phyloP scores from a whole-genome alignment of 2,888 invertebrate species.

The Rhagophthalmus giganteus region DNA sequence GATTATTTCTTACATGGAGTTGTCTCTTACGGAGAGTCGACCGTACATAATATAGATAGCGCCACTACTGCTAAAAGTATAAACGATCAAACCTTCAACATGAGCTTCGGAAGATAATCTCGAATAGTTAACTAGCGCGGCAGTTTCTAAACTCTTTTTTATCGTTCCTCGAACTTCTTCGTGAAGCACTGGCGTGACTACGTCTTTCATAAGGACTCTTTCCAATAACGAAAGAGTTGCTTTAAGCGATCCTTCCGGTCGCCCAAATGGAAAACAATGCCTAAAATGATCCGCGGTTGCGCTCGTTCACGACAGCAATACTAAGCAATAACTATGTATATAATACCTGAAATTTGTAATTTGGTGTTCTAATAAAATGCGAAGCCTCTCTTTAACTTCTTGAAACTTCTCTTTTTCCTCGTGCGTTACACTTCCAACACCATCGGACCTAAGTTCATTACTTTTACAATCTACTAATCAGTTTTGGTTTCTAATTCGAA shows the following conservation, averaged over 20 bases:
- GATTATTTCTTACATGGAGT: no score
- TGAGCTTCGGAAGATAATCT: conserved; percentile 95
- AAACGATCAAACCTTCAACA: conserved; percentile 94
- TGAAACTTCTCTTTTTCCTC: conserved; percentile 98
- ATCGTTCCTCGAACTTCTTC: conserved; percentile 96
- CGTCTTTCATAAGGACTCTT: conserved; percentile 98
- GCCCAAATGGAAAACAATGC: conserved; percentile 97
- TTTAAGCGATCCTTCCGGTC: conserved; percentile 97
- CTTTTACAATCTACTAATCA: conserved; percentile 55
- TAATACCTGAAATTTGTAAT: conserved; percentile 96
- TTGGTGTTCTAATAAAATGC: conserved; percentile 92
- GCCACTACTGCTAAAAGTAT: no score
- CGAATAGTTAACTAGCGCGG: conserved; percentile 96
- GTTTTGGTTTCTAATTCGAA: conserved; percentile 45
- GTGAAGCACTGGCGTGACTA: conserved; percentile 93
- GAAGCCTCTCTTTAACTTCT: conserved; percentile 93
- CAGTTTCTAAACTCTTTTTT: conserved; percentile 95
- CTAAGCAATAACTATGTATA: no score
- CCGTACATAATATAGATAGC: no score
- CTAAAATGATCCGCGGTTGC: no score
- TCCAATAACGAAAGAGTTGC: conserved; percentile 94
- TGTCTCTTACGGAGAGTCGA: no score
- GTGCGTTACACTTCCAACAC: conserved; percentile 96
- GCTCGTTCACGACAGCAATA: no score
- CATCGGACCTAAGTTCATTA: conserved; percentile 82